phyloP scores from a whole-genome alignment of 2,797 vertebrate genomes.

The Mus spretus region DNA sequence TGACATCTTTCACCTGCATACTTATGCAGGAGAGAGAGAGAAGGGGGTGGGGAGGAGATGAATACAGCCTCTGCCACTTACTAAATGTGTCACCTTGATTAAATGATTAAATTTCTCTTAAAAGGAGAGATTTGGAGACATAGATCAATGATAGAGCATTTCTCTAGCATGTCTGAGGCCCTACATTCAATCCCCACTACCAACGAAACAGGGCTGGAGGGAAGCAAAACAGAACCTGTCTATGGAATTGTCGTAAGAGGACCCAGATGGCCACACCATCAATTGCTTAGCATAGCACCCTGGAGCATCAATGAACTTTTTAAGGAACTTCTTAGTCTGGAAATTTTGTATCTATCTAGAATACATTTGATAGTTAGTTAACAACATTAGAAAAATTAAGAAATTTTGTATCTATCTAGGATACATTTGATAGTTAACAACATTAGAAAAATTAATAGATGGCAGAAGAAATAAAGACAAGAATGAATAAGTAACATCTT shows the following conservation, averaged over 20 bases:
- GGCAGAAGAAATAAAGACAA: background rate
- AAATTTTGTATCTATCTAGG: background rate
- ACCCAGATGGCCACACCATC: background rate
- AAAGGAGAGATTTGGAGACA: background rate
- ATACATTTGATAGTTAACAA: background rate
- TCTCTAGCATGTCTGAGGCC: background rate
- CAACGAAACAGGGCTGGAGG: background rate
- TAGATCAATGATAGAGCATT: background rate
- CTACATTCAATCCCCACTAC: background rate
- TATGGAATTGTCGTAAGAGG: background rate
- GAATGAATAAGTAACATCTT: background rate
- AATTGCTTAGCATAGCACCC: background rate
- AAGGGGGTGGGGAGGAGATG: background rate
- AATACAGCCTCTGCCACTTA: background rate
- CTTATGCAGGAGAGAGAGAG: background rate
- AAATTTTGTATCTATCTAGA: background rate
- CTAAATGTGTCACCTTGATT: background rate
- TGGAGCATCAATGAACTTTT: background rate
- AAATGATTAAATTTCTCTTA: background rate
- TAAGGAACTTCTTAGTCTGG: conserved; percentile 5
- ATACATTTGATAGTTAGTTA: background rate
- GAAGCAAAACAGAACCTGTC: background rate
- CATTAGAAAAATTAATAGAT: background rate
- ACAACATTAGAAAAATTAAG: background rate
- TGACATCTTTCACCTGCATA: background rate